Evolutionary conservation across 1,140 invertebrate species (phyloP).

Genomic region (Drosophila lowei): DNA sequence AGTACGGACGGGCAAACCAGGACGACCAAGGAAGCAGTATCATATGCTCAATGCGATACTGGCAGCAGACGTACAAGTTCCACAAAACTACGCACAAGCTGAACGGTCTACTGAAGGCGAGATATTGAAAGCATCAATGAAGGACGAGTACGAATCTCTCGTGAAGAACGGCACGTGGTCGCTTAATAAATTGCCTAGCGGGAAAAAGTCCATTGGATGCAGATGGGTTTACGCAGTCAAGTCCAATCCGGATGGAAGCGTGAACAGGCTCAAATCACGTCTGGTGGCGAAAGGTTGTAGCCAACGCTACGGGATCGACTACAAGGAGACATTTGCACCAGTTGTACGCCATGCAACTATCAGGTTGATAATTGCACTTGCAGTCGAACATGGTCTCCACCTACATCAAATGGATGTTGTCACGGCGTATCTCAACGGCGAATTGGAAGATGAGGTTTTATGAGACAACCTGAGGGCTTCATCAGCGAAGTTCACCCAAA

Average conservation of each 20-base stretch:
- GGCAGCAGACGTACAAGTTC: no score
- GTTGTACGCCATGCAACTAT: constrained; percentile 12
- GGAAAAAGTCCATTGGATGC: no score
- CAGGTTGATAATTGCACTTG: constrained; percentile 13
- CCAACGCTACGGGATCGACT: constrained; percentile 22
- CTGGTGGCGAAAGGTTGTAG: constrained; percentile 18
- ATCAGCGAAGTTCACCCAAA: background rate
- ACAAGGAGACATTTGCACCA: constrained; percentile 16
- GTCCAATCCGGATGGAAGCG: no score
- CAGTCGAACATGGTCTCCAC: no score
- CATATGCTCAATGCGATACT: no score
- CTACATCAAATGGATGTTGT: constrained; percentile 29
- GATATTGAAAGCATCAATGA: no score
- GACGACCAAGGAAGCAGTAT: background rate
- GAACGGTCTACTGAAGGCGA: background rate
- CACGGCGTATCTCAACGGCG: constrained; percentile 27
- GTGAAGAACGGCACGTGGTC: background rate
- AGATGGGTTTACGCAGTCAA: no score
- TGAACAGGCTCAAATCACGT: background rate
- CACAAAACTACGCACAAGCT: no score
- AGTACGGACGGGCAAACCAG: background rate
- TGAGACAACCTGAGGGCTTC: constrained; percentile 20
- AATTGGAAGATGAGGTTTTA: constrained; percentile 20
- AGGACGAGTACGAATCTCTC: no score
- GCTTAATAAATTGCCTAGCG: background rate